Evolutionary conservation across 2,113 vertebrate genomes (phyloP), one percentile per base, ranked within the genome.

Genomic region (Petrocephalus zakoni): DNA sequence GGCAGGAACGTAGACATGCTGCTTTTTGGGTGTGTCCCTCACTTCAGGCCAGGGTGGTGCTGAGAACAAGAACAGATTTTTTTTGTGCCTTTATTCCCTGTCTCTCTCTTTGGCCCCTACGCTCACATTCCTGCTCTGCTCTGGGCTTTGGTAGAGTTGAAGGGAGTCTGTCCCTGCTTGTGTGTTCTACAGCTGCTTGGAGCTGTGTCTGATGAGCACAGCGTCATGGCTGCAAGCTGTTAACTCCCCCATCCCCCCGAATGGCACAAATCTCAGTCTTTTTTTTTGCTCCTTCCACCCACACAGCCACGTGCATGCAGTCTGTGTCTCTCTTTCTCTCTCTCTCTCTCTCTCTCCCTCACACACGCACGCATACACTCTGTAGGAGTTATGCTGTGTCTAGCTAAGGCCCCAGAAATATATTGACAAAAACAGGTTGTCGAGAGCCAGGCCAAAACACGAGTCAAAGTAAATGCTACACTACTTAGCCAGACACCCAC

Each of bases 201-300:
- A 81, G 75, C 87, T 52, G 87, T 81, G 49, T 51, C 19, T 75
- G 9, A 58, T 55, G 87, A 51, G 78, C 53, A 88, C 75, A 37
- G 49, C 58, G 75, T 64, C 88, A 84, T 37, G 29, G 78, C 37
- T 37, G 29, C 52, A 37, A 55, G 49, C 25, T 81, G 51, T 55
- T 17, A 37, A 56, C 49, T 52, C 51, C 47, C 17, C 22, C 83
- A 47, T 47, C 82, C 83, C 49, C 49, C 46, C n/a, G 6, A 51
- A 51, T 25, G 52, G 29, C 11, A 17, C 5, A 86, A 2, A 34
- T 55, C 52, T 53, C 11, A 29, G 11, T 8, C 10, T 42, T 55
- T 25, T 37, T 64, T 82, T 68, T 88, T 51, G 34, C 17, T 78
- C 6, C 34, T 42, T 81, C 88, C 9, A 9, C 75, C 51, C 3